These are phyloP conservation scores for Drosophila robusta DNA, from an alignment of 2,888 invertebrate species.

Conservation along the genomic window DNA sequence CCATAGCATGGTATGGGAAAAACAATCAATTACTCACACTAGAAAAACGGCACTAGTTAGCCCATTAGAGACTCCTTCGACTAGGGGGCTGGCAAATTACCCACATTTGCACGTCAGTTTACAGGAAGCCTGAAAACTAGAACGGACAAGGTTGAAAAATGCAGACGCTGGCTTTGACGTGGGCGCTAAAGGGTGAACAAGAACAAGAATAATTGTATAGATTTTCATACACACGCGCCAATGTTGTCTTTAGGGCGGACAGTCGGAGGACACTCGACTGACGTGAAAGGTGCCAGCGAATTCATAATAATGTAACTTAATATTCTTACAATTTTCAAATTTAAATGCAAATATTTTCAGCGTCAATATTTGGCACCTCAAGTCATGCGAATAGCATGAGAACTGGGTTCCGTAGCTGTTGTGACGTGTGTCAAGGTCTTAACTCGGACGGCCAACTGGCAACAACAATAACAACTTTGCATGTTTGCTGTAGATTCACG, in stretches of 20 bases:
- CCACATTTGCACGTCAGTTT: slow-evolving; percentile 44
- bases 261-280: slow-evolving; percentile 51
- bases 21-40: slow-evolving; percentile 64
- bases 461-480: slow-evolving; percentile 28
- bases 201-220: slow-evolving; percentile 5
- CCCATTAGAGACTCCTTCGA: slow-evolving; percentile 7
- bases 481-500: slow-evolving; percentile 50
- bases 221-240: slow-evolving; percentile 14
- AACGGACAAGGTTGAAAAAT: slow-evolving; percentile 29
- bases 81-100: slow-evolving; percentile 38
- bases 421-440: slow-evolving; percentile 40
- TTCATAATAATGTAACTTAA: slow-evolving; percentile 59
- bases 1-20: slow-evolving; percentile 10
- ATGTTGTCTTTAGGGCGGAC: slow-evolving; percentile 34
- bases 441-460: not conserved
- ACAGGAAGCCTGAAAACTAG: slow-evolving; percentile 45
- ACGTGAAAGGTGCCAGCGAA: slow-evolving; percentile 15
- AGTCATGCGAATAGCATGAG: slow-evolving; percentile 6
- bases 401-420: slow-evolving; percentile 7
- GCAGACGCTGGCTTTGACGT: slow-evolving; percentile 4
- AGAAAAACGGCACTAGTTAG: slow-evolving; percentile 10
- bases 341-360: slow-evolving; percentile 58
- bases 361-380: slow-evolving; percentile 67
- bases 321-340: slow-evolving; percentile 43
- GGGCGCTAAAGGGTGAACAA: slow-evolving; percentile 21